phyloP scores from a whole-genome alignment of 1,140 invertebrate species.

The Heliconius melpomene region DNA sequence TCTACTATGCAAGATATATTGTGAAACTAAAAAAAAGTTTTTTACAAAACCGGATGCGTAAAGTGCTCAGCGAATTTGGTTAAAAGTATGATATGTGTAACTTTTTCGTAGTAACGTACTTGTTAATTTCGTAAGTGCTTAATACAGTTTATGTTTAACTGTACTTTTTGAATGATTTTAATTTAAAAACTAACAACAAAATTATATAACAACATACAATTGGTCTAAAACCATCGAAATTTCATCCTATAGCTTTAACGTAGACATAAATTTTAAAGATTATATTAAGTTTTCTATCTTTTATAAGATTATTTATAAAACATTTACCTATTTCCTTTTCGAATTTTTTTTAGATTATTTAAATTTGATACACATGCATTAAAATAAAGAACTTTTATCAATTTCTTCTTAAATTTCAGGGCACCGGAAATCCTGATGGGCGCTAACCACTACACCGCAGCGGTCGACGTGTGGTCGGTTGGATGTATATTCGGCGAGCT shows the following conservation, averaged over 20 bases:
- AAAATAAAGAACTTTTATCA: background rate
- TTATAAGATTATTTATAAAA: no score
- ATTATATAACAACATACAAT: no score
- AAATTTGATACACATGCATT: background rate
- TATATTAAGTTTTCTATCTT: no score
- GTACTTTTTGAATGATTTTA: background rate
- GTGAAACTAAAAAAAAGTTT: no score
- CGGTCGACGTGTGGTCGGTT: slow-evolving; percentile 99
- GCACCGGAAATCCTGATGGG: slow-evolving; percentile 99
- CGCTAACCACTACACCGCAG: slow-evolving; percentile 97
- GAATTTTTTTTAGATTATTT: no score
- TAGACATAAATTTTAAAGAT: background rate
- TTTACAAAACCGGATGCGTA: no score
- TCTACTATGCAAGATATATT: no score
- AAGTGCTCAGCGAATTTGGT: no score
- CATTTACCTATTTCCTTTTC: no score
- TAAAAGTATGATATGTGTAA: no score
- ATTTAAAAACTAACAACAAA: no score
- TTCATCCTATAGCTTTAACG: background rate
- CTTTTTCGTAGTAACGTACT: background rate
- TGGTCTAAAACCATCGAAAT: background rate
- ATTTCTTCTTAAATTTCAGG: slow-evolving; percentile 72
- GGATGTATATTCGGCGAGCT: slow-evolving; percentile 99
- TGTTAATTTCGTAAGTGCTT: background rate
- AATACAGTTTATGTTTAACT: background rate